Conservation (phyloP, 2,113 vertebrate species). For the Cebus imitator region DNA sequence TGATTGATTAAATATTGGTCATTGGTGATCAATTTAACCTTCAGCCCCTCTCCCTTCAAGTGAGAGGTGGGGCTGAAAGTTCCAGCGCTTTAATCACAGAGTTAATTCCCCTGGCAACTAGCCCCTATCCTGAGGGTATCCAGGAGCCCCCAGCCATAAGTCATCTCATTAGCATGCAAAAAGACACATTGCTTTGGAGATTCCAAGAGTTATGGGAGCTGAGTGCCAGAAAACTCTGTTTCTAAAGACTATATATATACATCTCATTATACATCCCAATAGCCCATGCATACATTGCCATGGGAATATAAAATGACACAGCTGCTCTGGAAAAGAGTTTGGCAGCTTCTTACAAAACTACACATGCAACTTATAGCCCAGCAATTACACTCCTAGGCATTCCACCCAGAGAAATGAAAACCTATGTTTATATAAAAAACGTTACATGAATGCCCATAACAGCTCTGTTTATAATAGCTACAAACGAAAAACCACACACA, state of each 20-base stretch:
- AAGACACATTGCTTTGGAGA: neutral
- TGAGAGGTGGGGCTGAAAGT: neutral
- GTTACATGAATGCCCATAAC: neutral
- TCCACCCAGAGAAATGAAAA: slow-evolving; percentile 3
- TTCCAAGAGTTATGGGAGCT: neutral
- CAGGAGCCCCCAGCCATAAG: neutral
- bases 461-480: neutral
- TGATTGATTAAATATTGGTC: neutral
- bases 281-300: neutral
- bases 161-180: neutral
- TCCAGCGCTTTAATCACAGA: neutral
- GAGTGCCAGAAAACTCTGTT: neutral
- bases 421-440: neutral
- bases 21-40: neutral
- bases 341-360: neutral
- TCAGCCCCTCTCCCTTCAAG: neutral
- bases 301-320: neutral
- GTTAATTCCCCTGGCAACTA: neutral
- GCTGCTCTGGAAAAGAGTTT: neutral
- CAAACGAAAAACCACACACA: neutral
- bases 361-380: neutral
- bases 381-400: neutral
- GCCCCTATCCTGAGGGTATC: neutral
- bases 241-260: neutral
- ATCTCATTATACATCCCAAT: neutral